Conservation (phyloP, 2,797 vertebrate species). For the Sitta carolinensis region DNA sequence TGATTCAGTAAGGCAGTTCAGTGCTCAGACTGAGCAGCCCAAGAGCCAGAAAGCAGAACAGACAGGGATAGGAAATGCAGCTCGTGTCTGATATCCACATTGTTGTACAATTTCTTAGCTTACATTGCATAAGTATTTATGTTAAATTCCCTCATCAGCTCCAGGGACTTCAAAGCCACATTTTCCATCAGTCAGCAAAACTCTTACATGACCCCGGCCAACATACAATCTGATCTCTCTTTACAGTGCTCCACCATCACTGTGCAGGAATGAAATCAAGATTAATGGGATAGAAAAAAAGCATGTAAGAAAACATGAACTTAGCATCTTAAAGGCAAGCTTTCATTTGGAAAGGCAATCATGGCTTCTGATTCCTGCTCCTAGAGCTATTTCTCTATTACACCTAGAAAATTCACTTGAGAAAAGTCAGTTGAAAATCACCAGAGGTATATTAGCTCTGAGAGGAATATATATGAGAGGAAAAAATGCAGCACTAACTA, state of each 20-base stretch:
- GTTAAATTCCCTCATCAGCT: background rate
- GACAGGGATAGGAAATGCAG: background rate
- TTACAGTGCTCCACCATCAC: background rate
- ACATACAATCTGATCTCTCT: background rate
- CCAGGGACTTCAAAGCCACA: background rate
- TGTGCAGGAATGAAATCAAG: background rate
- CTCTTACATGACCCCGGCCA: background rate
- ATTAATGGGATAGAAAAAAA: background rate
- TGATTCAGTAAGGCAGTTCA: background rate
- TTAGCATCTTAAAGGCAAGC: background rate
- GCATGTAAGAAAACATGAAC: background rate
- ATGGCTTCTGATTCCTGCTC: background rate
- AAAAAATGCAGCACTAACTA: background rate
- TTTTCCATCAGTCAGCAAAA: conserved; percentile 3
- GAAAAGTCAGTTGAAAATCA: background rate
- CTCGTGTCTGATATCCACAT: background rate
- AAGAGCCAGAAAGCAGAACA: background rate
- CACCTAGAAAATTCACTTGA: background rate
- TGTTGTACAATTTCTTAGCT: background rate
- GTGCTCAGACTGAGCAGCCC: background rate
- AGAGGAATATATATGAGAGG: too few relatives aligned
- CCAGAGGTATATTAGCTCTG: background rate
- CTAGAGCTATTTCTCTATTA: background rate
- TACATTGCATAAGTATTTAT: background rate
- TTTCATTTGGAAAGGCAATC: background rate